Percentiles rank a stretch among this genome's conserved stretches.
phyloP scores from a whole-genome alignment of 2,888 invertebrate genomes.

The Noctuana brunneofusca region DNA sequence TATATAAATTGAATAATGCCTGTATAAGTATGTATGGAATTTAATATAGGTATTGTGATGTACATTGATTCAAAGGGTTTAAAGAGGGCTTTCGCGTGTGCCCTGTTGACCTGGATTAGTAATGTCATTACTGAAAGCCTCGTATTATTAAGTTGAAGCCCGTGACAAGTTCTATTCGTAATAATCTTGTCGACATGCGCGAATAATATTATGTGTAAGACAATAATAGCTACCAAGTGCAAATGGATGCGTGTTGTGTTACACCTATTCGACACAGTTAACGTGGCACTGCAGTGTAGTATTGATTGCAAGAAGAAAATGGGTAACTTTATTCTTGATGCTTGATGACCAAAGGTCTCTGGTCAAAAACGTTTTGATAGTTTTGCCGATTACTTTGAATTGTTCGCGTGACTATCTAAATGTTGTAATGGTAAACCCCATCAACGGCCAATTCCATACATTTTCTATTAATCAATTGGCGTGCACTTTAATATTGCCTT shows the following conservation, averaged over 20 bases:
- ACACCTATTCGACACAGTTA: conserved; percentile 17
- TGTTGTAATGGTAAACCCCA: too few species aligned
- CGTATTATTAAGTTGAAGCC: conserved; percentile 31
- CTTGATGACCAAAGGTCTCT: too few species aligned
- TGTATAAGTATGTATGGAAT: too few species aligned
- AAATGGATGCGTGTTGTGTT: conserved; percentile 15
- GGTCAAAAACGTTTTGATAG: too few species aligned
- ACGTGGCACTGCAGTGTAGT: conserved; percentile 11
- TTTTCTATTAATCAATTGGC: too few species aligned
- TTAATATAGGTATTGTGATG: too few species aligned
- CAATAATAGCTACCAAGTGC: conserved; percentile 30
- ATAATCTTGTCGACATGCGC: conserved; percentile 25
- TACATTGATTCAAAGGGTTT: conserved; percentile 3
- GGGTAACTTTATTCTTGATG: neutral
- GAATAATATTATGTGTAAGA: conserved; percentile 31
- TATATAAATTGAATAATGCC: too few species aligned
- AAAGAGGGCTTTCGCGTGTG: conserved; percentile 13
- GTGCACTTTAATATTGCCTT: too few species aligned
- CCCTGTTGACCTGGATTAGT: conserved; percentile 30
- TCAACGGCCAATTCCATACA: too few species aligned
- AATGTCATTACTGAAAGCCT: conserved; percentile 31
- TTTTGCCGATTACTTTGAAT: too few species aligned
- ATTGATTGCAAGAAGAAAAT: conserved; percentile 11
- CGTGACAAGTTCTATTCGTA: conserved; percentile 17
- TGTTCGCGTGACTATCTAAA: too few species aligned